Evolutionary conservation across 30 jellyfish, hydroid and myxozoan genomes (phyloP).

Genomic region (Aurelia sp.): DNA sequence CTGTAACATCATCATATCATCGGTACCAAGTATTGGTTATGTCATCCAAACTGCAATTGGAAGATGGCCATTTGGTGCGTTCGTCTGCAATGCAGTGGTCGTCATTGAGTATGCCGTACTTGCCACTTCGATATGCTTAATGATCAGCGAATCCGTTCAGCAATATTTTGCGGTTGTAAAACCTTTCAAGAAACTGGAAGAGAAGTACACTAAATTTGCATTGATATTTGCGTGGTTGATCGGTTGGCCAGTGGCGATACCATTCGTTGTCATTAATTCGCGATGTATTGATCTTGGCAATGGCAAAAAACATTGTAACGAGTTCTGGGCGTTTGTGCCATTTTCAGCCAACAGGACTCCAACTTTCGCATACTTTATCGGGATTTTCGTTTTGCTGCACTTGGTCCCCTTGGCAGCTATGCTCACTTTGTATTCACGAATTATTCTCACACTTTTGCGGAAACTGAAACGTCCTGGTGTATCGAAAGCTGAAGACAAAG

Average conservation of each 20-base stretch:
- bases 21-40: not conserved
- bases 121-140: not conserved
- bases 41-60: not conserved
- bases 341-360: no score
- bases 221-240: not conserved
- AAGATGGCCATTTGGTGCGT: slow-evolving; percentile 16
- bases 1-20: slow-evolving; percentile 8
- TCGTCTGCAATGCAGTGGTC: slow-evolving; percentile 4
- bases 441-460: no score
- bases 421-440: no score
- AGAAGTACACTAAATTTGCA: not conserved
- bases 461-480: no score
- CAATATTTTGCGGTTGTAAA: slow-evolving; percentile 7
- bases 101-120: slow-evolving; percentile 2
- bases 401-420: no score
- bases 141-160: not conserved
- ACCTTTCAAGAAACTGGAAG: not conserved
- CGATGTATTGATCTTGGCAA: not conserved
- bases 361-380: no score
- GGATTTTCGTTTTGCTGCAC: no score
- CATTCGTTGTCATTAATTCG: slow-evolving; percentile 5
- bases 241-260: slow-evolving; percentile 8
- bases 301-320: not conserved
- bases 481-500: no score
- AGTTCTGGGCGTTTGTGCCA: not conserved